These are phyloP conservation scores for Sebastes matsubarae DNA, from an alignment of 2,797 vertebrate genomes.

Conservation along the genomic window DNA sequence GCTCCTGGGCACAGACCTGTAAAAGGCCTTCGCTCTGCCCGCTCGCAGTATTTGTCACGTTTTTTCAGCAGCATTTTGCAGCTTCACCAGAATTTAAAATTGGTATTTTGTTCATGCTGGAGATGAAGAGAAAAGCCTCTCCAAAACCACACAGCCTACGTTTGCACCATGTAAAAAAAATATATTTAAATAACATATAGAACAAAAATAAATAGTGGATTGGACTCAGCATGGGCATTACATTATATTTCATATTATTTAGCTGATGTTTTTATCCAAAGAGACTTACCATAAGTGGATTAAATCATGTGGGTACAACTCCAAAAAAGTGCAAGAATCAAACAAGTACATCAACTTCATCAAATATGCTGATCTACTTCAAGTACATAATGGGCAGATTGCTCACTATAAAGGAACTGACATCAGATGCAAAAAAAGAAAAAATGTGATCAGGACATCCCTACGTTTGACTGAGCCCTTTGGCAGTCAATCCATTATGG, in stretches of 20 bases:
- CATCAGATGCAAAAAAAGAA: neutral
- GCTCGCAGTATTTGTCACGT: neutral
- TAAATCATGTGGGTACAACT: neutral
- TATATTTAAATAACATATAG: too few relatives aligned
- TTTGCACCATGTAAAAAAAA: neutral
- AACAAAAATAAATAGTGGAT: too few relatives aligned
- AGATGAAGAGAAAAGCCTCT: neutral
- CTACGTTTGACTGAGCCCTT: neutral
- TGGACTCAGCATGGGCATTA: neutral
- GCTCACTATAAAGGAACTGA: neutral
- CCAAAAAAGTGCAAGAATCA: neutral
- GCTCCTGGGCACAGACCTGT: neutral
- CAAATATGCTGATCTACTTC: neutral
- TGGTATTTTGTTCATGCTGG: neutral
- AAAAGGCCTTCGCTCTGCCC: neutral
- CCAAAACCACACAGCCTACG: neutral
- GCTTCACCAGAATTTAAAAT: neutral
- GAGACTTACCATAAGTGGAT: too few relatives aligned
- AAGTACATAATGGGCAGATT: neutral
- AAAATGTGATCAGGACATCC: neutral
- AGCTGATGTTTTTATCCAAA: neutral
- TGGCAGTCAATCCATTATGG: neutral
- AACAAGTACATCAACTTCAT: neutral
- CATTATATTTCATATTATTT: neutral
- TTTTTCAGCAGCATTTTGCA: neutral